Base-by-base conservation (phyloP, 1,140 invertebrate species). In the Cecropterus lyciades region DNA sequence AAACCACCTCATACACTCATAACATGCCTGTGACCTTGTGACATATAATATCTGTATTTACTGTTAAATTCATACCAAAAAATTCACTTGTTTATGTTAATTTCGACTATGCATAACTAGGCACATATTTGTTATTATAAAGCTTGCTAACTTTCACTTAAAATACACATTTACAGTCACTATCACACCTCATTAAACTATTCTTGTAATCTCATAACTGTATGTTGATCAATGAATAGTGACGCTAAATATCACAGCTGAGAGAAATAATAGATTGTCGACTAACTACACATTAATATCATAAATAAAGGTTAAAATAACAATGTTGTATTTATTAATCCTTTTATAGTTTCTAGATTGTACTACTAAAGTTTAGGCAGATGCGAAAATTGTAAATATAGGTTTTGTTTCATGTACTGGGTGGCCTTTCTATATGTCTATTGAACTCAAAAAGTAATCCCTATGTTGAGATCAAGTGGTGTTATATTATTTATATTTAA, bases 321-420 rank as follows among this genome's bases (percentile, higher is more conserved):
- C 27, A 69, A 63, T 71, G 73, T 77, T 87, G 83, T 88, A 78
- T 85, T 82, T 75, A 87, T 87, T 89, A 72, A 48, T 70, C 57
- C 81, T 79, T 69, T 76, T n/a, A 74, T 65, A 52, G 52, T 70
- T 48, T 71, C 24, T 45, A 42, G 27, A 11, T 14, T 63, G 75
- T 77, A 67, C 16, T 63, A 49, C 67, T 42, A 55, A 30, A 60
- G 68, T 64, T 10, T 24, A 24, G 20, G 20, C 20, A 24, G 20
- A 24, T 5, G 5, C 20, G 1, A 3, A 1, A 1, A 24, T 24
- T 24, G 5, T 24, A 3, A 24, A 24, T 24, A 24, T n/a, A n/a
- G n/a, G 5, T 24, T 24, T 24, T 3, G 20, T 3, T 1, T 24
- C 20, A 3, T 24, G 20, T 24, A 24, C 20, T 24, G 20, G 1